phyloP scores from a whole-genome alignment of 2,888 invertebrate genomes.

The Esperia sulphurella region DNA sequence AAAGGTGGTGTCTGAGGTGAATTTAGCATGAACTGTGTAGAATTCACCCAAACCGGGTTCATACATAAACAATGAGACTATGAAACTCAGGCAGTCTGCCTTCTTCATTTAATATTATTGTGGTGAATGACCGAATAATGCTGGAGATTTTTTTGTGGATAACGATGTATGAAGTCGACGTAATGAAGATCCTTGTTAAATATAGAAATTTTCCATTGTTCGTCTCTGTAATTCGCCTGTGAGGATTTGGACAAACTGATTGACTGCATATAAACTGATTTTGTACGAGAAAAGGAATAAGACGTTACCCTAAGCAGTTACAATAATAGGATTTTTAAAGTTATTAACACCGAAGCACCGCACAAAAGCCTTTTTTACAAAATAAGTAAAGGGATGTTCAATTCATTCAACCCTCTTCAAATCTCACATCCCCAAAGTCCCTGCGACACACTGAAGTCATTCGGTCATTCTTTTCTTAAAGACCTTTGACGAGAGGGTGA shows the following conservation, averaged over 20 bases:
- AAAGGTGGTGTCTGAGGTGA: conserved; percentile 39
- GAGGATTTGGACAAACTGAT: too few species aligned
- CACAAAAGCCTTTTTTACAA: conserved; percentile 21
- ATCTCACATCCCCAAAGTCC: conserved; percentile 41
- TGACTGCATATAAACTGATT: too few species aligned
- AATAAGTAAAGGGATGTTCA: conserved; percentile 44
- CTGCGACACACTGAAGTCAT: conserved; percentile 52
- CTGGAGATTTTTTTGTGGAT: background rate
- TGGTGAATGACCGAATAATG: conserved; percentile 10
- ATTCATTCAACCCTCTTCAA: conserved; percentile 40
- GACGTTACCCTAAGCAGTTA: background rate
- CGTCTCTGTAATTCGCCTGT: too few species aligned
- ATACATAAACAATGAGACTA: conserved; percentile 54
- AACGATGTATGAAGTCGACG: too few species aligned
- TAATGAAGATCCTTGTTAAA: too few species aligned
- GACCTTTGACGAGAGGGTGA: conserved; percentile 58
- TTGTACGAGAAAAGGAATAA: too few species aligned
- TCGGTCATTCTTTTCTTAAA: conserved; percentile 73
- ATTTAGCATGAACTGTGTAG: conserved; percentile 36
- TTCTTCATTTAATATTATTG: conserved; percentile 20
- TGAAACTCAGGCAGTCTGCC: conserved; percentile 23
- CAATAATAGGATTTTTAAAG: background rate
- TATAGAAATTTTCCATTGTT: too few species aligned
- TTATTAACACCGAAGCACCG: background rate
- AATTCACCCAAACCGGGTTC: conserved; percentile 35